Evolutionary conservation across 1,140 invertebrate species (phyloP).

Genomic region (Nasonia giraulti): DNA sequence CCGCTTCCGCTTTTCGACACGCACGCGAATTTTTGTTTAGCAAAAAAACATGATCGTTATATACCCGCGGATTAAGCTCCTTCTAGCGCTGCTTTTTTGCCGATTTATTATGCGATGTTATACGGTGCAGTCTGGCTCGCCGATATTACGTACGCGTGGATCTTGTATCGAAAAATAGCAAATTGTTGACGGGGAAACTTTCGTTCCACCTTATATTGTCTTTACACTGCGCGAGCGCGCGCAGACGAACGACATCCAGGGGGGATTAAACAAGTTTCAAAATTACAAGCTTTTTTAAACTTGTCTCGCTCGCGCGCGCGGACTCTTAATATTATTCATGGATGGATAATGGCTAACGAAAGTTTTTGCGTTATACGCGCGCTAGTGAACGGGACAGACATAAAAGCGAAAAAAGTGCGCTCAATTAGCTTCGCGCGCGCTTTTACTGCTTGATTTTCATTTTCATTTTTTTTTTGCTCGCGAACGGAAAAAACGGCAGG

Average conservation of each 20-base stretch:
- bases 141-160: no score
- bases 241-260: not conserved
- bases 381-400: not conserved
- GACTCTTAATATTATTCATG: constrained; percentile 43
- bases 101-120: no score
- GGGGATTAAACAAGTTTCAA: not conserved
- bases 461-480: not conserved
- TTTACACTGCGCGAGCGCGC: no score
- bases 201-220: not conserved
- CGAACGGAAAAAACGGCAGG: not conserved
- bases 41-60: no score
- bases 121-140: no score
- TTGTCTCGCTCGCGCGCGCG: not conserved
- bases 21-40: not conserved
- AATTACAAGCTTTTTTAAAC: constrained; percentile 16
- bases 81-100: not conserved
- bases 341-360: constrained; percentile 31
- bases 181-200: not conserved
- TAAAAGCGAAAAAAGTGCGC: not conserved
- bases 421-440: not conserved
- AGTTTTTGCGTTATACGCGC: constrained; percentile 15
- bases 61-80: no score
- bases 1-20: not conserved
- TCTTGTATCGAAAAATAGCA: not conserved
- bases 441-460: not conserved